Evolutionary conservation across 2,888 invertebrate genomes (phyloP).

Genomic region (Andrena fulva): DNA sequence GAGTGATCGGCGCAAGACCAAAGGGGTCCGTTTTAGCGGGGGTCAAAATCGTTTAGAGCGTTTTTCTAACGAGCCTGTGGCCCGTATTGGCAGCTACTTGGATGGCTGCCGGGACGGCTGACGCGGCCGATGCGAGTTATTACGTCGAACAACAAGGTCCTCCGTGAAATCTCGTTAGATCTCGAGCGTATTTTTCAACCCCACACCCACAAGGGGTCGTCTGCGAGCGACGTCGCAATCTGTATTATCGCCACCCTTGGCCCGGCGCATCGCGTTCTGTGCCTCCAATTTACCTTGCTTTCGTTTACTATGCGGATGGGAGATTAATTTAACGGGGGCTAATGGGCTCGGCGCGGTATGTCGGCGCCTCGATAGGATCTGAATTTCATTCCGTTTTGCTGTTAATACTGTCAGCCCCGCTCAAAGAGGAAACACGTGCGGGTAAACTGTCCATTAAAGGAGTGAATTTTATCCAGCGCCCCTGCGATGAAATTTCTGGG

Average conservation of each 20-base stretch:
- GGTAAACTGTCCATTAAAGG: background rate
- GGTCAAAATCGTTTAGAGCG: constrained; percentile 38
- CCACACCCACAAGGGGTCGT: background rate
- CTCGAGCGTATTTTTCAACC: constrained; percentile 22
- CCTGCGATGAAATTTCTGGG: background rate
- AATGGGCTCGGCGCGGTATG: constrained; percentile 12
- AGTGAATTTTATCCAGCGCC: background rate
- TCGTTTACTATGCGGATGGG: background rate
- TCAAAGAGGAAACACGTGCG: background rate
- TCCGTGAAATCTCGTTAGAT: constrained; percentile 53
- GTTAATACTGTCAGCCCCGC: background rate
- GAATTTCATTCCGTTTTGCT: constrained; percentile 14
- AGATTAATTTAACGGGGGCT: constrained; percentile 26
- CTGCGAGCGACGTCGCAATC: constrained; percentile 58
- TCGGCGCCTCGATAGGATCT: background rate
- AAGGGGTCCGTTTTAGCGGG: constrained; percentile 8
- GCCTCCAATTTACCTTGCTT: constrained; percentile 20
- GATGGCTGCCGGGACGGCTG: constrained; percentile 51
- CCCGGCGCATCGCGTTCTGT: constrained; percentile 12
- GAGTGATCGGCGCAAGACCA: background rate
- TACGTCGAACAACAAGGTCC: constrained; percentile 60
- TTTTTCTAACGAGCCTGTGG: constrained; percentile 44
- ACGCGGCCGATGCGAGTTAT: constrained; percentile 58
- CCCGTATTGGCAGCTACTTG: constrained; percentile 61
- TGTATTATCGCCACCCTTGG: constrained; percentile 23